Evolutionary conservation across 1,140 invertebrate species (phyloP), one percentile per base, ranked within the genome.

Genomic region (Cepaea nemoralis): DNA sequence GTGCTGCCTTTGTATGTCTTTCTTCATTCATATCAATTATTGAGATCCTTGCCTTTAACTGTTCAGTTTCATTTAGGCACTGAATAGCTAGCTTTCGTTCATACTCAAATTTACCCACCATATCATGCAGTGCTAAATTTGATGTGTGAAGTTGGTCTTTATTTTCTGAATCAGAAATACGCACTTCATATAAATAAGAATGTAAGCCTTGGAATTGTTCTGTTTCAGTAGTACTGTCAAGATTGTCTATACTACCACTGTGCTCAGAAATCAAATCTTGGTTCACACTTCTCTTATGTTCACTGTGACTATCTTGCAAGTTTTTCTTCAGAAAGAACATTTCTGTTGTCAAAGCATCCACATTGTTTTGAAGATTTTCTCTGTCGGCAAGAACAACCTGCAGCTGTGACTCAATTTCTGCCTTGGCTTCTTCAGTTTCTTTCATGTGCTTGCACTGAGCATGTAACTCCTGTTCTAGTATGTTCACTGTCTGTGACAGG

Each of bases 131-230:
- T 50, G 12, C 14, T 10, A 27, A 5, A 48, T 35, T 48, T 22
- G 16, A 12, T 55, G 40, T 59, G 33, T 82, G 37, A 8, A 33
- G 27, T 14, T 31, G 42, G 24, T 73, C 39, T 40, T 67, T 78
- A 22, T 80, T 67, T 55, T 73, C 70, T 27, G 55, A 67, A 12
- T 76, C 35, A 77, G 81, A 70, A 59, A 83, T 24, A 55, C 22
- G n/a, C 50, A 55, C 19, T 16, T 82, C 78, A 37, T 73, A 66
- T 45, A 77, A 45, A 19, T 59, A 22, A 39, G 50, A 55, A 24
- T 71, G 69, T 1, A 76, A 40, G 50, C n/a, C 50, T n/a, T 37
- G 33, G 6, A 73, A 3, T 74, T 70, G n/a, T 66, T 55, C 35
- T 8, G 14, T 40, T 69, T 40, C 35, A 77, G 19, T 12, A 50